Percentiles rank a stretch among this genome's conserved stretches.
Conservation (phyloP, 1,140 invertebrate genomes). For the Octopus bimaculoides region DNA sequence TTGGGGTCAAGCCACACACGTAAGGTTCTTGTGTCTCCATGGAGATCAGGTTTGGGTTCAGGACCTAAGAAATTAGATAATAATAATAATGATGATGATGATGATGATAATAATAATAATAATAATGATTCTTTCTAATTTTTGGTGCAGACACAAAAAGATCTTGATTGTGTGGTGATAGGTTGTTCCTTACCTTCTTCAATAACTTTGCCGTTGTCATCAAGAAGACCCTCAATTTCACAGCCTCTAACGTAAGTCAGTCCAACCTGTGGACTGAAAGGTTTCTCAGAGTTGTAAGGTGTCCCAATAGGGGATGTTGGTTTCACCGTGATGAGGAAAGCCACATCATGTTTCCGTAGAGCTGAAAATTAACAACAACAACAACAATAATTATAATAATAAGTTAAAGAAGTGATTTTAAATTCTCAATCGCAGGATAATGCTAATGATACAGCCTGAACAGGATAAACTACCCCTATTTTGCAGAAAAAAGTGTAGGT, state of each 20-base stretch:
- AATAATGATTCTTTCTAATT: too few species aligned
- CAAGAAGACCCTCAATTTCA: constrained; percentile 98
- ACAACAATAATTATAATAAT: not conserved
- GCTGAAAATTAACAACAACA: constrained; percentile 46
- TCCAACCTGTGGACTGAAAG: constrained; percentile 68
- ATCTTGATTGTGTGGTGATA: too few species aligned
- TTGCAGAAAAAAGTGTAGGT: too few species aligned
- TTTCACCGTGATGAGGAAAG: constrained; percentile 89
- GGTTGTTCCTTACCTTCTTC: constrained; percentile 72
- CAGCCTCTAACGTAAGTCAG: constrained; percentile 91
- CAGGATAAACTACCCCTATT: too few species aligned
- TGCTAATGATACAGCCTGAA: too few species aligned
- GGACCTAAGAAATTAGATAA: constrained; percentile 54
- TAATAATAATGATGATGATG: too few species aligned
- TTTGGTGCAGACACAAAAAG: too few species aligned
- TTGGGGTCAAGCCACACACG: constrained; percentile 93
- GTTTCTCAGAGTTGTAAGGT: constrained; percentile 54
- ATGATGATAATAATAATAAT: too few species aligned
- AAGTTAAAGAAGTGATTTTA: too few species aligned
- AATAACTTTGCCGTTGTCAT: constrained; percentile 90
- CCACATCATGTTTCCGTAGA: constrained; percentile 95
- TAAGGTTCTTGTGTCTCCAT: constrained; percentile 88
- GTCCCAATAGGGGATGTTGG: constrained; percentile 76
- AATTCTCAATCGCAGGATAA: too few species aligned
- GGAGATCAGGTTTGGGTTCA: constrained; percentile 70